A percentile compares a stretch with the other conserved stretches of the same genome.
Evolutionary conservation across 2,797 vertebrate species (phyloP).

Genomic region (Ataeniobius toweri): DNA sequence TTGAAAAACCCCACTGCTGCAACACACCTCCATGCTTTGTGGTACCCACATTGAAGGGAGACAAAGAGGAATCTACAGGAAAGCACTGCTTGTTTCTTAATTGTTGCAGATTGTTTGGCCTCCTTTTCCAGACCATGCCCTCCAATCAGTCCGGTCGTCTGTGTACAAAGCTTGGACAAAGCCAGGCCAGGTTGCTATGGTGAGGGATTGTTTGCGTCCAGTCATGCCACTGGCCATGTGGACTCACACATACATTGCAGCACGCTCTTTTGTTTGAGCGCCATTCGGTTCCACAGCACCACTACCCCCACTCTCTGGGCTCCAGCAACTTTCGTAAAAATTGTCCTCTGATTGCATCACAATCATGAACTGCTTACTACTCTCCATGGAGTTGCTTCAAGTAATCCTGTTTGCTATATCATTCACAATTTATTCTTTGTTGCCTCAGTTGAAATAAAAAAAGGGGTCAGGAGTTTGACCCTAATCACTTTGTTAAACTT

Average conservation of each 20-base stretch:
- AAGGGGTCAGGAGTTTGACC: constrained; percentile 24
- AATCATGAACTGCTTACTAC: constrained; percentile 1
- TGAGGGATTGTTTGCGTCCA: constrained; percentile 81
- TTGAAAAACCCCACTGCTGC: constrained; percentile 1
- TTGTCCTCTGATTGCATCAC: constrained; percentile 46
- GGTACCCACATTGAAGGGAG: constrained; percentile 26
- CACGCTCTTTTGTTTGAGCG: constrained; percentile 67
- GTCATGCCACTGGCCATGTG: constrained; percentile 72
- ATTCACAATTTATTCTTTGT: neutral
- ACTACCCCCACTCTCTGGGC: constrained; percentile 12
- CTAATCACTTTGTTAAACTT: constrained; percentile 43
- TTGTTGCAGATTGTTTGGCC: constrained; percentile 69
- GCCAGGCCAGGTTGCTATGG: constrained; percentile 72
- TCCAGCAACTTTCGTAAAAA: constrained; percentile 43
- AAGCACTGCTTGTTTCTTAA: constrained; percentile 68
- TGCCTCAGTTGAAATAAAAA: constrained; percentile 3
- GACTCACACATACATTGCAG: constrained; percentile 49
- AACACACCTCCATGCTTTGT: constrained; percentile 33
- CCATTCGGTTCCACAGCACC: constrained; percentile 54
- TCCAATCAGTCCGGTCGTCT: constrained; percentile 74
- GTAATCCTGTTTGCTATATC: neutral
- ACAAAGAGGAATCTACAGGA: constrained; percentile 67
- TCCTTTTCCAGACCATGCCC: constrained; percentile 67
- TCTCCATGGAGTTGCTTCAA: neutral
- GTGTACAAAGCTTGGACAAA: constrained; percentile 71